These are phyloP conservation scores for Reticulitermes lucifugus DNA, from an alignment of 2,888 invertebrate species.

Conservation along the genomic window DNA sequence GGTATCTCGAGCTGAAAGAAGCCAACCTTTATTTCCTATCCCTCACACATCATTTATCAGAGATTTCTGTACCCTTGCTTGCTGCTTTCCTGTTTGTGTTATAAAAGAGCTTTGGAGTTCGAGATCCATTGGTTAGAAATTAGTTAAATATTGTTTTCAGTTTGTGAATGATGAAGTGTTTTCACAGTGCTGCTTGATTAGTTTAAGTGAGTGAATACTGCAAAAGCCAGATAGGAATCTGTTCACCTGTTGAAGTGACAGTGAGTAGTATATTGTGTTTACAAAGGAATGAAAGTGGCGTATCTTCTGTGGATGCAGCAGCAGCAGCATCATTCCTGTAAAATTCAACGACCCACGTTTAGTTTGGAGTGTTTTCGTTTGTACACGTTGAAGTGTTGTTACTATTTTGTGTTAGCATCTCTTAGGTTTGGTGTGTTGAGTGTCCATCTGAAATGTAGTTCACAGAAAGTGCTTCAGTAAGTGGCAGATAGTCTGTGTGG, in stretches of 20 bases:
- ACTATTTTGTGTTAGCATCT: conserved; percentile 14
- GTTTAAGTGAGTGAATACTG: neutral
- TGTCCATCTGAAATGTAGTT: neutral
- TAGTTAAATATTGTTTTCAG: neutral
- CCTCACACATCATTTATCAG: neutral
- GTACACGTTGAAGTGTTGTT: neutral
- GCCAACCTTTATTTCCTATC: neutral
- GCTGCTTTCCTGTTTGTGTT: neutral
- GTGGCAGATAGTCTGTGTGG: conserved; percentile 1
- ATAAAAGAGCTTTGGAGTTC: neutral
- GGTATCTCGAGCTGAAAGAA: conserved; percentile 15
- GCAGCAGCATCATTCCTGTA: neutral
- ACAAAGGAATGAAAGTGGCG: neutral
- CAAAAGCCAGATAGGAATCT: neutral
- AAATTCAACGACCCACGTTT: neutral
- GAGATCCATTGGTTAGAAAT: conserved; percentile 18
- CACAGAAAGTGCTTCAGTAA: conserved; percentile 12
- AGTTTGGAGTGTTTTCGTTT: neutral
- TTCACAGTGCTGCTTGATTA: neutral
- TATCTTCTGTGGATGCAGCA: neutral
- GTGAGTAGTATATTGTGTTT: neutral
- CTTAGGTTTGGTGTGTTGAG: conserved; percentile 10
- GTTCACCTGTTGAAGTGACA: neutral
- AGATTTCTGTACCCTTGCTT: neutral
- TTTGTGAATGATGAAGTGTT: conserved; percentile 24